Evolutionary conservation across 2,797 vertebrate species (phyloP), one percentile per base, ranked within the genome.

Genomic region (Vireo griseus): DNA sequence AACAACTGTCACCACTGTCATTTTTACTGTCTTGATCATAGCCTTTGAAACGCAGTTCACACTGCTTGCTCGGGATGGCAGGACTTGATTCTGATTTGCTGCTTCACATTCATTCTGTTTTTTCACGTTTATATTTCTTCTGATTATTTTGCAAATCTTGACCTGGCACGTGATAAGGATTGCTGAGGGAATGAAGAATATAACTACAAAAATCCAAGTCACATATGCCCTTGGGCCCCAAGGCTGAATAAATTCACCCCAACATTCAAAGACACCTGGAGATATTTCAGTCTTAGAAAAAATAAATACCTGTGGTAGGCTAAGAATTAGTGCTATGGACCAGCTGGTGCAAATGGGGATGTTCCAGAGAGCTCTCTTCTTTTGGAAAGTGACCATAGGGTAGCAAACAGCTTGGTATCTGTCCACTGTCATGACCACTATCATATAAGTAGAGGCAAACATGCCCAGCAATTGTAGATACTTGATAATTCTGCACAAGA

Each of bases 11-110:
- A 98, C 97, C 77, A 97, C 95, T 40, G 97, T 97, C 97, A 98
- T 97, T 89, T 97, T 98, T 73, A 98, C 97, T 68, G 97, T 98
- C 94, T 98, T 98, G 80, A 97, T 97, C 97, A 98, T 97, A 77
- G 97, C 96, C 76, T 97, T 98, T 58, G 97, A 98, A 90, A 98
- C 97, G 80, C 96, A 95, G 78, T 96, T 97, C 85, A 96, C 88
- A 58, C 92, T 97, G 79, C 91, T 97, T 55, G 87, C 87, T 94
- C 91, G 86, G 65, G 95, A 97, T 52, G 89, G 71, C 58, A 92
- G 76, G 45, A 68, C 62, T 95, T 89, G 94, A 74, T 93, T 88
- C 71, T 95, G 86, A 83, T 95, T 88, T 73, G 82, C 84, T 74
- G 83, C 77, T 93, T 96, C 61, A 13, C 78, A 79, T 48, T 91